Conservation (phyloP, 37 sponge, comb jelly and placozoan genomes). For the Ephydatia muelleri region DNA sequence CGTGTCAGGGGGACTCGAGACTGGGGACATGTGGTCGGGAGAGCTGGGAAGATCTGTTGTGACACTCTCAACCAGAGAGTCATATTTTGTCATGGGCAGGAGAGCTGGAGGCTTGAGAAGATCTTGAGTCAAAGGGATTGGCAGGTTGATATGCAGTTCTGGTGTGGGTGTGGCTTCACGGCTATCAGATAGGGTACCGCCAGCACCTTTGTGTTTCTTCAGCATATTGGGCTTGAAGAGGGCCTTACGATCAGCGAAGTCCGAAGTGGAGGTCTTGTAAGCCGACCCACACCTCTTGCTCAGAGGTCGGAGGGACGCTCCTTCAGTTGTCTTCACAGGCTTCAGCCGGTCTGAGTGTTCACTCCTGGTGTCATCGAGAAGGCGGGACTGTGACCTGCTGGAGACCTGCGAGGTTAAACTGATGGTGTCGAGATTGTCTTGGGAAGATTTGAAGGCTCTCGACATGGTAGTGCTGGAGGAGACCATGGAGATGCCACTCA, state of each 20-base stretch:
- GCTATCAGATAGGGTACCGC: neutral
- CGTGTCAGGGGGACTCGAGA: conserved; percentile 39
- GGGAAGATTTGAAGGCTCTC: neutral
- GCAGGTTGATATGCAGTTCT: neutral
- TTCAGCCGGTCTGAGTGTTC: neutral
- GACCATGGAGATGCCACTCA: neutral
- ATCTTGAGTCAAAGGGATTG: neutral
- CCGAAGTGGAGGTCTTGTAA: conserved; percentile 61
- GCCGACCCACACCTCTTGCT: conserved; percentile 62
- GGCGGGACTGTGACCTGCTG: neutral
- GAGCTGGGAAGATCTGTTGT: conserved; percentile 24
- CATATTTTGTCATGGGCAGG: conserved; percentile 13
- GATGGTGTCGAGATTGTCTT: neutral
- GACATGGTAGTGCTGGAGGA: neutral
- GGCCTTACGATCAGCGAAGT: conserved; percentile 52
- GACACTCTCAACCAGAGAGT: conserved; percentile 46
- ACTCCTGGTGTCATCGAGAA: neutral
- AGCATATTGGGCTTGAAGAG: conserved; percentile 59
- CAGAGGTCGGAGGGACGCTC: neutral
- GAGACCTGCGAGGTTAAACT: neutral
- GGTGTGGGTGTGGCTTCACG: neutral
- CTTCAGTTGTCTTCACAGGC: neutral
- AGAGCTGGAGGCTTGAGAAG: conserved; percentile 11
- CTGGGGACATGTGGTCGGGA: conserved; percentile 32
- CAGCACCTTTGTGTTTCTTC: conserved; percentile 8